phyloP scores from a whole-genome alignment of 2,888 invertebrate species.

The Caenorhabditis sulstoni region DNA sequence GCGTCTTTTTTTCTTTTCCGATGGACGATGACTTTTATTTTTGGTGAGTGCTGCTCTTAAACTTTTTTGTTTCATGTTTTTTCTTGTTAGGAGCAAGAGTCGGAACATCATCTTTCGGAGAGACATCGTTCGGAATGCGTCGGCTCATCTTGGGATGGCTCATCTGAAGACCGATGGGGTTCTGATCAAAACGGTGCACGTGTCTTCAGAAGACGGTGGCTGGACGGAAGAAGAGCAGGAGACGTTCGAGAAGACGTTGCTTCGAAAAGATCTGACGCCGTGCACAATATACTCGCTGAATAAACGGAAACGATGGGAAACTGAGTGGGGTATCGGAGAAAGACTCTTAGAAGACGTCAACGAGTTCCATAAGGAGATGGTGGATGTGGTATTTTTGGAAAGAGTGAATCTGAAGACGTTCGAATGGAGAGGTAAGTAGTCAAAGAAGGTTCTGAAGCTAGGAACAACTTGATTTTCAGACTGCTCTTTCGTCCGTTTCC shows the following conservation, averaged over 20 bases:
- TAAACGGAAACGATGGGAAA: constrained; percentile 29
- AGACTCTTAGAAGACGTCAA: constrained; percentile 1
- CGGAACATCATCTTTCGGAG: constrained; percentile 8
- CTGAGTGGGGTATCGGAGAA: neutral
- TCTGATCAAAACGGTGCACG: constrained; percentile 20
- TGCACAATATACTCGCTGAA: constrained; percentile 17
- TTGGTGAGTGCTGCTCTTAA: constrained; percentile 1
- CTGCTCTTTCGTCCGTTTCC: neutral
- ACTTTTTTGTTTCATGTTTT: neutral
- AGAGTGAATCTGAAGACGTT: constrained; percentile 33
- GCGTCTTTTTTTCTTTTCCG: neutral
- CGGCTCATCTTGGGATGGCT: constrained; percentile 26
- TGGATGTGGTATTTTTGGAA: constrained; percentile 14
- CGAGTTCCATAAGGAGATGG: neutral
- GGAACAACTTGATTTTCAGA: constrained; percentile 28
- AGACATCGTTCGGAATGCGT: constrained; percentile 3
- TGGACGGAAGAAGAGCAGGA: neutral
- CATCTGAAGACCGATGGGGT: constrained; percentile 20
- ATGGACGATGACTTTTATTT: constrained; percentile 10
- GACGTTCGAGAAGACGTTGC: neutral
- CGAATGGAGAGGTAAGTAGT: constrained; percentile 30
- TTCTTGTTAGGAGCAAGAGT: too few species aligned
- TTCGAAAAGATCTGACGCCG: constrained; percentile 8
- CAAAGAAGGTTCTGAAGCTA: too few species aligned
- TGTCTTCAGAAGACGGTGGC: neutral